These are phyloP conservation scores for Dendrolimus pini DNA, from an alignment of 2,888 invertebrate genomes.

Conservation along the genomic window DNA sequence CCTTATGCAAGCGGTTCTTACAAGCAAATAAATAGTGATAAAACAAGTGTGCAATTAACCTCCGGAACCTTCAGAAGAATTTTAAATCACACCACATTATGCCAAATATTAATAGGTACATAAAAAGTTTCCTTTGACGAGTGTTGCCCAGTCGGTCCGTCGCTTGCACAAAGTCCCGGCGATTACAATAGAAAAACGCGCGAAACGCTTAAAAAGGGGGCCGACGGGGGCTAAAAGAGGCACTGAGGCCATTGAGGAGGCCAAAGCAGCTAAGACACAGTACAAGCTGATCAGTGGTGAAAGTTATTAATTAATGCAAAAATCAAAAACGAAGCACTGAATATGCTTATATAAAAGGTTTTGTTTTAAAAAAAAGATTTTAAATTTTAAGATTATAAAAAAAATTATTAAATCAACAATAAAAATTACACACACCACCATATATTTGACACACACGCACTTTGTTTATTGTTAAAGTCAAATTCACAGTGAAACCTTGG, in stretches of 20 bases:
- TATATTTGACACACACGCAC: too few relatives aligned
- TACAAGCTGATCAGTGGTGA: background rate
- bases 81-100: constrained; percentile 11
- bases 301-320: background rate
- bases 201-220: constrained; percentile 58
- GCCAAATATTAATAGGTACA: constrained; percentile 24
- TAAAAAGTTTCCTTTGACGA: constrained; percentile 47
- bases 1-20: too few relatives aligned
- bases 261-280: background rate
- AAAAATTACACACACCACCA: too few relatives aligned
- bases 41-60: too few relatives aligned
- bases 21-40: background rate
- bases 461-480: too few relatives aligned
- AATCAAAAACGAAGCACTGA: too few relatives aligned
- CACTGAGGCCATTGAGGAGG: constrained; percentile 16
- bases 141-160: constrained; percentile 40
- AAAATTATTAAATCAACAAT: too few relatives aligned
- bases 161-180: constrained; percentile 48
- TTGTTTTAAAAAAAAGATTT: too few relatives aligned
- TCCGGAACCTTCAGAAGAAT: constrained; percentile 22
- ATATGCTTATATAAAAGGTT: too few relatives aligned
- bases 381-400: too few relatives aligned
- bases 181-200: constrained; percentile 69
- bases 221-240: constrained; percentile 18
- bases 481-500: too few relatives aligned